These are phyloP conservation scores for Steatocranus sp. DNA, from an alignment of 2,797 vertebrate species.

Conservation along the genomic window DNA sequence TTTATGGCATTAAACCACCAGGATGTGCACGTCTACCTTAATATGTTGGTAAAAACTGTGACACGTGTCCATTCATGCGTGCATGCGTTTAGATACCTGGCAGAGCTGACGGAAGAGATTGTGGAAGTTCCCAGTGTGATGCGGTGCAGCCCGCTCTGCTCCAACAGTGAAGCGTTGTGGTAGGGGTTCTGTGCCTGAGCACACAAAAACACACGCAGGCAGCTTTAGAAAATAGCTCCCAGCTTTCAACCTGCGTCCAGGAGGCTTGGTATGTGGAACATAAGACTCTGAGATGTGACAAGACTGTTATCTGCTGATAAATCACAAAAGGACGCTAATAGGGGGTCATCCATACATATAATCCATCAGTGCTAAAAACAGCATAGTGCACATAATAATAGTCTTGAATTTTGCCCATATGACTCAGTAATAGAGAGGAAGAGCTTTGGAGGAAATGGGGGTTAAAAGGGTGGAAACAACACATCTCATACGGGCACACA, in stretches of 20 bases:
- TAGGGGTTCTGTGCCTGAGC: slow-evolving; percentile 86
- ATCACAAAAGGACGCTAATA: neutral
- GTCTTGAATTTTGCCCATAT: slow-evolving; percentile 3
- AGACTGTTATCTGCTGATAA: neutral
- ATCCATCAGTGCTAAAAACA: neutral
- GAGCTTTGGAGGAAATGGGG: neutral
- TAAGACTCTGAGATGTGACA: neutral
- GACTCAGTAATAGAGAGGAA: slow-evolving; percentile 21
- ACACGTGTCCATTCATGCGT: slow-evolving; percentile 25
- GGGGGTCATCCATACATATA: neutral
- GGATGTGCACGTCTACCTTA: neutral
- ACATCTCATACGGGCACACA: neutral
- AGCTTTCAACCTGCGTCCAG: neutral
- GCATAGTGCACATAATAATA: slow-evolving; percentile 6
- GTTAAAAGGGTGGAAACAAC: slow-evolving; percentile 7
- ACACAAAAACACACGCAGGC: neutral
- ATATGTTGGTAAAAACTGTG: neutral
- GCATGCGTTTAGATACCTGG: slow-evolving; percentile 70
- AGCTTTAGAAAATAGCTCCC: neutral
- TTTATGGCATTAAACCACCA: neutral
- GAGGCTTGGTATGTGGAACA: neutral
- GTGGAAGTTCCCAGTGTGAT: slow-evolving; percentile 97
- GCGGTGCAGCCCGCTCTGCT: slow-evolving; percentile 95
- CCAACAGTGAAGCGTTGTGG: slow-evolving; percentile 92
- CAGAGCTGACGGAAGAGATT: slow-evolving; percentile 95